Percentiles rank a stretch among this genome's conserved stretches.
phyloP scores from a whole-genome alignment of 2,797 vertebrate species.

The Dendrocincla fuliginosa region DNA sequence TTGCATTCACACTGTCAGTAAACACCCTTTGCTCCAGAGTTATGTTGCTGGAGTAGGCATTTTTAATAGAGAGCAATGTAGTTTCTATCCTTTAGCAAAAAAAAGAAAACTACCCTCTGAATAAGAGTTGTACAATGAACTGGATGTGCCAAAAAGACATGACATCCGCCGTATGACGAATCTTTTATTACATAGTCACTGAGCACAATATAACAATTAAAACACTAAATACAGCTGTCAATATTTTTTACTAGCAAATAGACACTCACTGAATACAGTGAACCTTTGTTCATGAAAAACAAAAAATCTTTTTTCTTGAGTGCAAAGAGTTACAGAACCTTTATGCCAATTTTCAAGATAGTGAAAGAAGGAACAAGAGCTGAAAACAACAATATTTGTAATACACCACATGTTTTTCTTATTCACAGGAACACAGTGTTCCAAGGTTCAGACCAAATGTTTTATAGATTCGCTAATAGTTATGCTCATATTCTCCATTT shows the following conservation, averaged over 20 bases:
- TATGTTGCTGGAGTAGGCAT: not conserved
- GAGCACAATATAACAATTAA: constrained; percentile 30
- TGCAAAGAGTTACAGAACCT: not conserved
- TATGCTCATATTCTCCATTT: constrained; percentile 60
- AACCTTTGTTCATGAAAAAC: not conserved
- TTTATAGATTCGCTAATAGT: constrained; percentile 60
- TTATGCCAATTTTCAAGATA: not conserved
- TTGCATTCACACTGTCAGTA: not conserved
- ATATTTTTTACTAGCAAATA: constrained; percentile 14
- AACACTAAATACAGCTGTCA: constrained; percentile 30
- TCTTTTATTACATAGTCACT: constrained; percentile 11
- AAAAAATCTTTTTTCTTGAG: not conserved
- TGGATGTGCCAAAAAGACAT: not conserved
- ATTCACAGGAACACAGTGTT: constrained; percentile 49
- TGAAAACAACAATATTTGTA: constrained; percentile 39
- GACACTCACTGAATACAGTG: not conserved
- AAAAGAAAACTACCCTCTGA: not conserved
- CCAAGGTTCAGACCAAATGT: constrained; percentile 50
- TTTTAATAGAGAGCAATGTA: not conserved
- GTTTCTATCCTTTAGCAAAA: not conserved
- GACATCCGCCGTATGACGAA: not conserved
- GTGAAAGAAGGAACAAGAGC: not conserved
- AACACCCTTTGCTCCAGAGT: not conserved
- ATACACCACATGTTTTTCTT: constrained; percentile 12
- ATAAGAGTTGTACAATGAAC: not conserved